Percentiles rank a stretch among this genome's conserved stretches.
Conservation (phyloP, 2,113 vertebrate species). For the Nothoprocta pentlandii region DNA sequence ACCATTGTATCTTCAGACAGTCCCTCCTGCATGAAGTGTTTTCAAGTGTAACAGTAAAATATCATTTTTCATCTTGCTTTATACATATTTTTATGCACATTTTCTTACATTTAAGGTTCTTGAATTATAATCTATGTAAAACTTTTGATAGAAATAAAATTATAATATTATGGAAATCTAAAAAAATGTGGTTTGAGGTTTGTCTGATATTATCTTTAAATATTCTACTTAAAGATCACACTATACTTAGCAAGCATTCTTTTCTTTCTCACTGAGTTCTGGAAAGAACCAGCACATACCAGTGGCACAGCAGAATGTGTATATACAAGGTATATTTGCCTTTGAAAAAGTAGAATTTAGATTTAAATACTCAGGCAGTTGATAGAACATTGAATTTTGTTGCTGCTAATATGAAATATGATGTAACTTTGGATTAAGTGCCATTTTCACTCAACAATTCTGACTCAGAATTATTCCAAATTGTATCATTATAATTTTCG, state of each 20-base stretch:
- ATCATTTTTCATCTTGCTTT: background rate
- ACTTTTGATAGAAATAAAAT: background rate
- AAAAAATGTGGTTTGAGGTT: background rate
- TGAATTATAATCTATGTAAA: background rate
- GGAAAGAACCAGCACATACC: background rate
- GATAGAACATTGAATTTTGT: background rate
- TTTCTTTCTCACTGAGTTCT: background rate
- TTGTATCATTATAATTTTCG: background rate
- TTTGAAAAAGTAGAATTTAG: background rate
- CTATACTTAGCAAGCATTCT: background rate
- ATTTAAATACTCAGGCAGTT: background rate
- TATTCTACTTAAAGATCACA: background rate
- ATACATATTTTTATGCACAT: background rate
- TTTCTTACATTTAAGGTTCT: background rate
- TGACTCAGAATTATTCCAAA: background rate
- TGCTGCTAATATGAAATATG: background rate
- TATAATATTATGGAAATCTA: background rate
- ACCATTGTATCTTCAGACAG: background rate
- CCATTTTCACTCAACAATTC: background rate
- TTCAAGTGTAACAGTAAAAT: background rate
- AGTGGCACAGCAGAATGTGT: background rate
- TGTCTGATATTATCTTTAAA: background rate
- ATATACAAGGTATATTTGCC: background rate
- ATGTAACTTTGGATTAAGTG: background rate
- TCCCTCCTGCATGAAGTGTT: background rate